A percentile compares a stretch with the other conserved stretches of the same genome.
These are phyloP conservation scores for Macrochelys suwanniensis DNA, from an alignment of 2,797 vertebrate genomes.

Conservation along the genomic window DNA sequence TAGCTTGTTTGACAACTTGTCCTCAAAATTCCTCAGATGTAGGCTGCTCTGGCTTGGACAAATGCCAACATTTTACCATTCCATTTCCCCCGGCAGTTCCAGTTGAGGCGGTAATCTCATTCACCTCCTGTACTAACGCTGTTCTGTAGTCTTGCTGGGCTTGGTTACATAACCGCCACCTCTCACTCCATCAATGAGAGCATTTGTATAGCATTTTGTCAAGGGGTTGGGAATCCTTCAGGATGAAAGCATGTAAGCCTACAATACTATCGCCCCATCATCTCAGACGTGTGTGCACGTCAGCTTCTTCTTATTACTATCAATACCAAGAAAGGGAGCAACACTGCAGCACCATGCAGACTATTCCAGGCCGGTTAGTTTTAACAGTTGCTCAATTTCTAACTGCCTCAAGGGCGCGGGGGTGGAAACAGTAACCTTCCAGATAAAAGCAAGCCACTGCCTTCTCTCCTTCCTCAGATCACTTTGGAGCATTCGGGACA, in stretches of 20 bases:
- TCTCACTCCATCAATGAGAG: neutral
- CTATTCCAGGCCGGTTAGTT: neutral
- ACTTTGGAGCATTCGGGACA: conserved; percentile 46
- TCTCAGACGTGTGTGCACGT: neutral
- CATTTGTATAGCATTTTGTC: conserved; percentile 17
- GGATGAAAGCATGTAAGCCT: neutral
- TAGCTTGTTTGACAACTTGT: neutral
- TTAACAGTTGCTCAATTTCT: neutral
- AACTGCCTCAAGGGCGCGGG: neutral
- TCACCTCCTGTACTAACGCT: neutral
- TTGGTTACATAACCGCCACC: neutral
- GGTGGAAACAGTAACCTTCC: neutral
- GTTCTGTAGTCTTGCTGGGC: neutral
- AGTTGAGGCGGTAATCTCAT: conserved; percentile 14
- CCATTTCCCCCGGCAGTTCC: neutral
- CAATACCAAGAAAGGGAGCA: neutral
- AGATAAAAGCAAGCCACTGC: conserved; percentile 33
- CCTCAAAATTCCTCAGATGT: neutral
- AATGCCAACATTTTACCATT: neutral
- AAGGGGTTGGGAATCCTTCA: conserved; percentile 19
- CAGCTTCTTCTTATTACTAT: neutral
- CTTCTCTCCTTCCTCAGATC: conserved; percentile 55
- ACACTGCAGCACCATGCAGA: neutral
- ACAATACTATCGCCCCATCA: neutral
- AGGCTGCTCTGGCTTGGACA: neutral